phyloP scores from a whole-genome alignment of 2,888 invertebrate species.

The Heterodera filipjevi region DNA sequence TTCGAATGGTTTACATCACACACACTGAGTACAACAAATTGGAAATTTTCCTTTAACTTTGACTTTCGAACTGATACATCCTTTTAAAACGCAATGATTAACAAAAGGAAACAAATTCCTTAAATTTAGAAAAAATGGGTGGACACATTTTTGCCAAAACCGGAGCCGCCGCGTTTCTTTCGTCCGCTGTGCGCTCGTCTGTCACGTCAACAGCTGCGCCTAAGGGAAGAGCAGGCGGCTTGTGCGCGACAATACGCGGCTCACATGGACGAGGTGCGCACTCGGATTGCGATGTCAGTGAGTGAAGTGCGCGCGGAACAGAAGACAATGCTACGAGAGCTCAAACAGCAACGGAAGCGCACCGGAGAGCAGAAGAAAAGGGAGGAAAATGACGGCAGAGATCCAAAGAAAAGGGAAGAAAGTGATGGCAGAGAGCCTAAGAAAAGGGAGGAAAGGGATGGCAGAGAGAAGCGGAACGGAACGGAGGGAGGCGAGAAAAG shows the following conservation, averaged over 20 bases:
- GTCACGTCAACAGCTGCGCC: conserved; percentile 3
- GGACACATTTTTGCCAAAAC: conserved; percentile 19
- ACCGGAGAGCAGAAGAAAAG: neutral
- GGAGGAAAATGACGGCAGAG: neutral
- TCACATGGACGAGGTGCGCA: neutral
- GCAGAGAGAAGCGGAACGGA: neutral
- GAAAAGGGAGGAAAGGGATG: neutral
- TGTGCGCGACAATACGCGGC: neutral
- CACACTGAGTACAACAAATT: too few species aligned
- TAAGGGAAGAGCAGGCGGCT: neutral
- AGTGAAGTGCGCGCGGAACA: conserved; percentile 26
- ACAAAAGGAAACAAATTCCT: neutral
- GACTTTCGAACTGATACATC: too few species aligned
- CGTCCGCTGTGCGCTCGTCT: conserved; percentile 19
- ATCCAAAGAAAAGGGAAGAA: neutral
- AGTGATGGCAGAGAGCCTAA: neutral
- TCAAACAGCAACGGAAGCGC: conserved; percentile 1
- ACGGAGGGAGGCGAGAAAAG: neutral
- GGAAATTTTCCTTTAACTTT: too few species aligned
- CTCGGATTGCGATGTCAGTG: conserved; percentile 15
- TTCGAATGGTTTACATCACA: neutral
- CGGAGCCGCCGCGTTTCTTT: conserved; percentile 25
- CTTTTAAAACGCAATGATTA: too few species aligned
- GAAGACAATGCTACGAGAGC: conserved; percentile 8
- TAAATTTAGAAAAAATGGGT: conserved; percentile 19